Evolutionary conservation across 2,113 vertebrate species (phyloP).

Genomic region (Leucoraja erinaceus): DNA sequence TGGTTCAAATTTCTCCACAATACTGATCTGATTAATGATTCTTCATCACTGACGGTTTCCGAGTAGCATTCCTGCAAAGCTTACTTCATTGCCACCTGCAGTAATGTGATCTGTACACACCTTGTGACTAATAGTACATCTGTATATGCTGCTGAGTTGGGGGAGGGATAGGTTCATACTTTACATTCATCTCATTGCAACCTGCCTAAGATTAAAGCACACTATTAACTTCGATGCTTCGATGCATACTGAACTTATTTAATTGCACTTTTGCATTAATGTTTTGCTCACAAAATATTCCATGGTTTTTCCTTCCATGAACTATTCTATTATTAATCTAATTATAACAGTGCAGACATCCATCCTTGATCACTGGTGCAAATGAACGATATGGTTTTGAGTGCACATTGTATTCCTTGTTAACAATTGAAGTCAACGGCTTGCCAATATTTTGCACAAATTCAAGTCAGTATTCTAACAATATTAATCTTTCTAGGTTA

Average conservation of each 20-base stretch:
- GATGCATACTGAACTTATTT: background rate
- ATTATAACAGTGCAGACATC: background rate
- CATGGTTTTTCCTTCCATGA: background rate
- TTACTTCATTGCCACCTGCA: slow-evolving; percentile 60
- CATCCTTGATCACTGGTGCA: too few relatives aligned
- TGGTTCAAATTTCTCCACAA: slow-evolving; percentile 46
- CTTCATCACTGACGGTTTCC: slow-evolving; percentile 62
- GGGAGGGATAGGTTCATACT: background rate
- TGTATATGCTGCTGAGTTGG: background rate
- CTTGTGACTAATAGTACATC: slow-evolving; percentile 42
- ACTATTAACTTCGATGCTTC: background rate
- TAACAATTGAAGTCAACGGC: too few relatives aligned
- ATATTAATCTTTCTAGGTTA: background rate
- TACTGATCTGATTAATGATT: slow-evolving; percentile 58
- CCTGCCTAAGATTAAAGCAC: slow-evolving; percentile 47
- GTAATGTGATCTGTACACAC: slow-evolving; percentile 58
- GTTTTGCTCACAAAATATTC: background rate
- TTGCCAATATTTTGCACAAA: too few relatives aligned
- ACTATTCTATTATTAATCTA: background rate
- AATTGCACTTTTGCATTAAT: background rate
- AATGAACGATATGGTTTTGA: too few relatives aligned
- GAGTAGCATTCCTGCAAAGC: slow-evolving; percentile 57
- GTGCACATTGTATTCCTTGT: too few relatives aligned
- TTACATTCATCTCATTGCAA: slow-evolving; percentile 36
- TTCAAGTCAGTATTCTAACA: background rate